These are phyloP conservation scores for Mizuhopecten yessoensis DNA, from an alignment of 1,140 invertebrate genomes.

Conservation along the genomic window DNA sequence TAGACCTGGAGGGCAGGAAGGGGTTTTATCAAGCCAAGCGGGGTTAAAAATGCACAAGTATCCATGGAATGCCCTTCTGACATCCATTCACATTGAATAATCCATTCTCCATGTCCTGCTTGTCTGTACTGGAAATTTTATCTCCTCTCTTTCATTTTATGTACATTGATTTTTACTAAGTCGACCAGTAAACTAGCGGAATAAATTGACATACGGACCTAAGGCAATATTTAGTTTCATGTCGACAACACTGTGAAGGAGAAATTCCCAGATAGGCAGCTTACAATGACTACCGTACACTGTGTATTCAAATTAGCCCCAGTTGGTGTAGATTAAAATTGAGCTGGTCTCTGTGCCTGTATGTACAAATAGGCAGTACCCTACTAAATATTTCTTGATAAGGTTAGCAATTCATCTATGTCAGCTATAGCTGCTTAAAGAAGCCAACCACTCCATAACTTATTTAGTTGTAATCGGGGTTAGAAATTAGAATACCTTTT, in stretches of 20 bases:
- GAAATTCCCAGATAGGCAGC: neutral
- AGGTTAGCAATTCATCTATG: slow-evolving; percentile 48
- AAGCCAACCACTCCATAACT: slow-evolving; percentile 40
- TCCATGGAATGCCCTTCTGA: slow-evolving; percentile 1
- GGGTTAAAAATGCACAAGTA: slow-evolving; percentile 34
- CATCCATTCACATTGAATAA: slow-evolving; percentile 32
- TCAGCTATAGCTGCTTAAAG: slow-evolving; percentile 35
- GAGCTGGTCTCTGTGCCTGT: neutral
- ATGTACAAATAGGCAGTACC: slow-evolving; percentile 11
- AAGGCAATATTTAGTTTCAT: slow-evolving; percentile 56
- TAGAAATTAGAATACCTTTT: neutral
- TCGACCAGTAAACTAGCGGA: slow-evolving; percentile 54
- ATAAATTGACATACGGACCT: slow-evolving; percentile 49
- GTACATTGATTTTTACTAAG: slow-evolving; percentile 60
- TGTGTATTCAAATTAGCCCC: slow-evolving; percentile 24
- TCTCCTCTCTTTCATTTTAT: slow-evolving; percentile 57
- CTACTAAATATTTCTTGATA: slow-evolving; percentile 45
- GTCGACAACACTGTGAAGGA: slow-evolving; percentile 40
- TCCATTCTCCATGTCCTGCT: slow-evolving; percentile 43
- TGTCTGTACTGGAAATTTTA: slow-evolving; percentile 54
- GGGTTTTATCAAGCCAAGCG: slow-evolving; percentile 24
- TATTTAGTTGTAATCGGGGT: slow-evolving; percentile 49
- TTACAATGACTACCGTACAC: neutral
- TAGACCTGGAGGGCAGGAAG: neutral
- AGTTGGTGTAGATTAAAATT: slow-evolving; percentile 39